Evolutionary conservation across 2,888 invertebrate genomes (phyloP), one percentile per base, ranked within the genome.

Genomic region (Selenia dentaria): DNA sequence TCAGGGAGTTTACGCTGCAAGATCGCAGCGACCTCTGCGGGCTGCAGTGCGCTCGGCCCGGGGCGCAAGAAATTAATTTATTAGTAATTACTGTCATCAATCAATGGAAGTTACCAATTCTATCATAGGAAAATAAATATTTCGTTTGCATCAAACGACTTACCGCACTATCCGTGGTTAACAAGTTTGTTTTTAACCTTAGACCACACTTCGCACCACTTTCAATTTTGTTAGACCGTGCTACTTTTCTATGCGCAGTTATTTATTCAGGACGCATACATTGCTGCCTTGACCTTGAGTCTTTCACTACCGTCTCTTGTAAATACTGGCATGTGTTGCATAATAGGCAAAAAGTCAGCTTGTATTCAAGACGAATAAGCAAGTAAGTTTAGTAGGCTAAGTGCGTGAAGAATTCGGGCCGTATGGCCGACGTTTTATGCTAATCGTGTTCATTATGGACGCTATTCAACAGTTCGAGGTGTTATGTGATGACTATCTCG

Each of bases 211-310:
- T 8, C 8, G 8, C 22, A 51, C 20, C 37, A 49, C 56, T 58
- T 62, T 64, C 55, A 47, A 42, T 53, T 54, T 54, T 49, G 39
- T 53, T 56, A 32, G 13, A 35, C 49, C 36, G 47, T 50, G 38
- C 49, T 26, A 47, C 55, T 48, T 52, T 54, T 36, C 22, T 34
- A 34, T 45, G 31, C 26, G 39, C 39, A 24, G 14, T 42, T 59
- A 75, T 73, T 65, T 67, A 79, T 80, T 77, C 77, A 54, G 58
- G 54, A 62, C 70, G 58, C 61, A 50, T 46, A 54, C 76, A 74
- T 69, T 61, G 67, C 70, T 48, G 78, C 83, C 83, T 84, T 85
- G 85, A 84, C 80, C 84, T 85, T 84, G 82, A 53, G 31, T 46
- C 46, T 13, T 38, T 48, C 28, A 43, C 35, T 20, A 42, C 47